Base-by-base conservation (phyloP, 2,797 vertebrate genomes). In the Protosalanx chinensis region DNA sequence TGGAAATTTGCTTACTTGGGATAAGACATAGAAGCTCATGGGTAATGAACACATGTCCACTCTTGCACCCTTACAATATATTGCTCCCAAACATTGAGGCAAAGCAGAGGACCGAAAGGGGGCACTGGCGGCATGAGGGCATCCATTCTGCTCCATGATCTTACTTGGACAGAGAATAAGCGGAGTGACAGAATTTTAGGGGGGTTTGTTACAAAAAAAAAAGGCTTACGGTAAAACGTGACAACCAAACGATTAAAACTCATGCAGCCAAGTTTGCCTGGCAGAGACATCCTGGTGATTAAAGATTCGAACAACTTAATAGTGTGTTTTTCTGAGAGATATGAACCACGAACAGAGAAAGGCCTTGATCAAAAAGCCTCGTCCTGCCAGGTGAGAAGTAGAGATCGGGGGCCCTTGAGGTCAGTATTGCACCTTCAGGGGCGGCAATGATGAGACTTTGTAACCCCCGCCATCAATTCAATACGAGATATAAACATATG, bases 401-500 rank as follows among this genome's bases (percentile, higher is more conserved):
- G 81, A 84, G 83, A 81, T 56, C 67, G 30, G 80, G 88, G 85
- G 83, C 75, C 60, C 59, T 79, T 79, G 82, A 88, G 90, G 90
- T 90, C 86, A 79, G 85, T 80, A 90, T 88, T 86, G 87, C 88
- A 89, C 86, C 83, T 81, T 81, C 85, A 88, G 84, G 81, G 87
- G 87, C 86, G 87, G 87, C 82, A 84, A 80, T 88, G 84, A 85
- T 79, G 65, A 83, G 82, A 79, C 75, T 71, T 20, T 71, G 75
- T n/a, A 49, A 82, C 67, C 75, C 75, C 82, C 72, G 51, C 81
- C 81, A 85, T 88, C 76, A 78, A 76, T 81, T 85, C 79, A 83
- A 80, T 76, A 89, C 85, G 87, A 89, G 88, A 90, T 90, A 91
- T 90, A 92, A 92, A 92, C 88, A 90, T 90, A 88, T 90, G 87